Base-by-base conservation (phyloP, 2,888 invertebrate species). In the Orthosia gracilis region DNA sequence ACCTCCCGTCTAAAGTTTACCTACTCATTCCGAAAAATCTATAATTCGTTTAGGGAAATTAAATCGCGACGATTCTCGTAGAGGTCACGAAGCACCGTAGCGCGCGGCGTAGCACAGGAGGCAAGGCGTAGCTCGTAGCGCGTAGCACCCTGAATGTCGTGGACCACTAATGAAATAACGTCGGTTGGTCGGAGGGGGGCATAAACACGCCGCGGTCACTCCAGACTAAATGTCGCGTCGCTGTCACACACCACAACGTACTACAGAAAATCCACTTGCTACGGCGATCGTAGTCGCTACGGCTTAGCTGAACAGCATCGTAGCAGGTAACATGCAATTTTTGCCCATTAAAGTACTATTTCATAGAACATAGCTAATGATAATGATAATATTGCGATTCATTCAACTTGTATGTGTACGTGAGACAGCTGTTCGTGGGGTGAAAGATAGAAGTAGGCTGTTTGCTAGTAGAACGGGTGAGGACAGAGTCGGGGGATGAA, bases 131-230 rank as follows among this genome's bases (percentile, higher is more conserved):
- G 57, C 31, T 55, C 61, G 45, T 45, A 40, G n/a, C 21, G 12
- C 26, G 15, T 54, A 62, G 49, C 23, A 66, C 23, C n/a, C 52
- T 47, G 52, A 40, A 54, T 65, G 64, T 73, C 9, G 49, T 31
- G 45, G 11, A 31, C 23, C 23, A 23, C 31, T 55, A 54, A 73
- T 73, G n/a, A 61, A 58, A 75, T 47, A n/a, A 17, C n/a, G 47
- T 54, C 31, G 7, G 21, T 26, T 52, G 64, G 13, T 47, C 21
- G 40, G 21, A 26, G 12, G 50, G 40, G 9, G 52, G 59, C 17
- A 52, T 26, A 59, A 66, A 50, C 54, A 67, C 4, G 5, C 2
- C 54, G 40, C 61, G 54, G 21, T 55, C 61, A 61, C 61, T 47
- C 47, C 54, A 59, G 12, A 66, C 54, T 49, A 9, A 40, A 17